phyloP scores from a whole-genome alignment of 2,888 invertebrate species.

The Baronia brevicornis region DNA sequence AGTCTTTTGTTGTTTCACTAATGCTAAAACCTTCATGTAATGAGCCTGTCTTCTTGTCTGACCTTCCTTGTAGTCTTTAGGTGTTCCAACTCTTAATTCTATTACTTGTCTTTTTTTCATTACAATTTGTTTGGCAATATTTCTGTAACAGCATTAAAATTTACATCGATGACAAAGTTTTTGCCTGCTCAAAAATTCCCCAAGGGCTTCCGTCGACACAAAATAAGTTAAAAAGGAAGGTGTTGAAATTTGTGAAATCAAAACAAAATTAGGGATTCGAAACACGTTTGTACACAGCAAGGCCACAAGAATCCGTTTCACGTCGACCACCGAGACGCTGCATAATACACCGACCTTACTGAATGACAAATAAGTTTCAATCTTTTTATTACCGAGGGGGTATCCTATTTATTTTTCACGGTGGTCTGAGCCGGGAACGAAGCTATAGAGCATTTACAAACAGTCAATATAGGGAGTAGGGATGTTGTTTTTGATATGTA shows the following conservation, averaged over 20 bases:
- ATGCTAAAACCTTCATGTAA: no score
- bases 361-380: slow-evolving; percentile 45
- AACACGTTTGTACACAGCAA: slow-evolving; percentile 9
- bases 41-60: no score
- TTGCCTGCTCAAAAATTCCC: not conserved
- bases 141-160: no score
- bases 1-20: no score
- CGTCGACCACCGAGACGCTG: slow-evolving; percentile 12
- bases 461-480: no score
- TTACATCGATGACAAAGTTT: no score
- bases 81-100: no score
- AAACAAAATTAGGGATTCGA: slow-evolving; percentile 12
- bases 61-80: no score
- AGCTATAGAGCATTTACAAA: no score
- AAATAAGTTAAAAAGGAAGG: slow-evolving; percentile 7
- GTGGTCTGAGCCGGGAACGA: slow-evolving; percentile 22
- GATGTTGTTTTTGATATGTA: no score
- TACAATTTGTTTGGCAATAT: no score
- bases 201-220: not conserved
- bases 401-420: slow-evolving; percentile 30
- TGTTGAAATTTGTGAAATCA: slow-evolving; percentile 6
- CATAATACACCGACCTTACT: slow-evolving; percentile 20
- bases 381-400: slow-evolving; percentile 43
- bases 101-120: no score
- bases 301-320: slow-evolving; percentile 15